Percentiles rank a stretch among this genome's conserved stretches.
phyloP scores from a whole-genome alignment of 2,113 vertebrate species.

The Nesospiza acunhae region DNA sequence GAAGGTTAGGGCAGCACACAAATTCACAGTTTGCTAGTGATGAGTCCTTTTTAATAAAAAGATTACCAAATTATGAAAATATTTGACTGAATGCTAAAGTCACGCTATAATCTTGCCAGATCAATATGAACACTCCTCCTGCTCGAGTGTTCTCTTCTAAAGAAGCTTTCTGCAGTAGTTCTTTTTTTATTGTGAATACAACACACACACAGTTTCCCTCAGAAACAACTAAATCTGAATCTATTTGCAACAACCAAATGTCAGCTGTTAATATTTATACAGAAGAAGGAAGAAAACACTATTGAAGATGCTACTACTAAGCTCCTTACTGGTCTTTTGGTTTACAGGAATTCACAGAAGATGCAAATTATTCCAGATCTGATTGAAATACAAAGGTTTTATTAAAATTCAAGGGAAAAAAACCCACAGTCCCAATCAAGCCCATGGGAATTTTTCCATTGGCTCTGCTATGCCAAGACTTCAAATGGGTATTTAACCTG shows the following conservation, averaged over 20 bases:
- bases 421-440: not conserved
- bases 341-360: not conserved
- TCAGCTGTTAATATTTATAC: not conserved
- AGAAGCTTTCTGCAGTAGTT: not conserved
- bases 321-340: not conserved
- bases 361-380: not conserved
- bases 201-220: not conserved
- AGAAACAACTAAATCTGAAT: not conserved
- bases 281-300: not conserved
- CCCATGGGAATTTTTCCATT: slow-evolving; percentile 35
- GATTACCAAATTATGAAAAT: not conserved
- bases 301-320: not conserved
- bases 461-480: slow-evolving; percentile 24
- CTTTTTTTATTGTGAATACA: not conserved
- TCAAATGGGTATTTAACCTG: slow-evolving; percentile 65
- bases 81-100: not conserved
- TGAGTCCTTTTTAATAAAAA: not conserved
- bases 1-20: not conserved
- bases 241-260: not conserved
- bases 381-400: slow-evolving; percentile 22
- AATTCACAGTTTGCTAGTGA: not conserved
- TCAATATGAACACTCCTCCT: not conserved
- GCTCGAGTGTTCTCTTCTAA: not conserved
- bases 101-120: not conserved
- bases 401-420: not conserved